These are phyloP conservation scores for Stenoptilia bipunctidactyla DNA, from an alignment of 2,888 invertebrate species.

Conservation along the genomic window DNA sequence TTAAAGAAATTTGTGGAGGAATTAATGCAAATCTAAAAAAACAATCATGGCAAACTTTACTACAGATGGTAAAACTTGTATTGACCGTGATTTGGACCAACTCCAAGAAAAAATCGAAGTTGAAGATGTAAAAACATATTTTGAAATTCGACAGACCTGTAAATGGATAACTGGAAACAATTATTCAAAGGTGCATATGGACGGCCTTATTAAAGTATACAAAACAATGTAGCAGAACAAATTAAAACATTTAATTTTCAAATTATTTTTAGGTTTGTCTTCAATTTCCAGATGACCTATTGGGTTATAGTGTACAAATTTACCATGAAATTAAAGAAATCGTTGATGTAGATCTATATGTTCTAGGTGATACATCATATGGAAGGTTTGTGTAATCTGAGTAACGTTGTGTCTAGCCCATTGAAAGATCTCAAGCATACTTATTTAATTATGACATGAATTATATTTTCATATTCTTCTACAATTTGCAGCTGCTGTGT, in stretches of 20 bases:
- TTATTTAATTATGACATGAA: no score
- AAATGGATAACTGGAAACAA: conserved; percentile 79
- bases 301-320: conserved; percentile 77
- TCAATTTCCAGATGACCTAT: conserved; percentile 90
- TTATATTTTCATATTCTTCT: conserved; percentile 14
- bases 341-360: conserved; percentile 73
- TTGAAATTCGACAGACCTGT: conserved; percentile 72
- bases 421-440: no score
- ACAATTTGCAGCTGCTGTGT: conserved; percentile 89
- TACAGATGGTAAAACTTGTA: conserved; percentile 63
- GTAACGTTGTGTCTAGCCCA: no score
- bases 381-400: conserved; percentile 75
- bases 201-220: no score
- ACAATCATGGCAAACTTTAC: conserved; percentile 63
- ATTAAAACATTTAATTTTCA: conserved; percentile 1
- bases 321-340: conserved; percentile 65
- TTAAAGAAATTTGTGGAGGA: no score
- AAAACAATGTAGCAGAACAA: conserved; percentile 1
- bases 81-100: conserved; percentile 51
- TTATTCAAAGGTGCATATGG: conserved; percentile 79
- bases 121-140: conserved; percentile 51
- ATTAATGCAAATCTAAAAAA: no score
- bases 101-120: conserved; percentile 15
- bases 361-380: conserved; percentile 92
- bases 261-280: conserved; percentile 79